phyloP scores from a whole-genome alignment of 2,888 invertebrate species.

The Sinohyriopsis cumingii region DNA sequence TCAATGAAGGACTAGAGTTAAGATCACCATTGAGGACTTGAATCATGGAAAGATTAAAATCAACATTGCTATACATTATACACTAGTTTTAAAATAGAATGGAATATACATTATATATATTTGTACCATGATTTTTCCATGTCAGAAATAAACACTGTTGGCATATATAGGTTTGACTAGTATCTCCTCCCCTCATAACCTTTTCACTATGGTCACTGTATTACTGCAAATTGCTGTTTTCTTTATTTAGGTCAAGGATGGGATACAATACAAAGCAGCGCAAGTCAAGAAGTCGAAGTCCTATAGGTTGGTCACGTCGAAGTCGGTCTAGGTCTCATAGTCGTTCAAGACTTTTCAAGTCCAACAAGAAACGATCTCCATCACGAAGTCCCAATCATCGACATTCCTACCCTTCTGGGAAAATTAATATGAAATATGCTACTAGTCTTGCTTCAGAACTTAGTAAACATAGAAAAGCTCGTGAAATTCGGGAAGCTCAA shows the following conservation, averaged over 20 bases:
- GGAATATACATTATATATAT: no score
- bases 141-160: no score
- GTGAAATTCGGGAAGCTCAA: conserved; percentile 72
- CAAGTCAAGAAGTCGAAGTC: conserved; percentile 44
- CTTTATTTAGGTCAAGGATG: conserved; percentile 30
- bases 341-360: conserved; percentile 38
- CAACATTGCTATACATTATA: no score
- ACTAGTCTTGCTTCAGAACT: conserved; percentile 69
- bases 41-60: no score
- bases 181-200: no score
- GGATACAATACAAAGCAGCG: conserved; percentile 28
- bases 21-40: no score
- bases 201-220: no score
- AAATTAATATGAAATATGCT: conserved; percentile 59
- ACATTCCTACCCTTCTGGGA: conserved; percentile 27
- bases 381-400: conserved; percentile 37
- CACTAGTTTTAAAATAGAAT: no score
- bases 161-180: no score
- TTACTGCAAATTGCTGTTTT: background rate
- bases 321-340: conserved; percentile 48
- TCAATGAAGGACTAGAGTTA: no score
- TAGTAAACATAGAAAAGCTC: conserved; percentile 65
- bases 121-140: no score
- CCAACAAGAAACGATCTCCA: conserved; percentile 31
- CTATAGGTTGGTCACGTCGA: conserved; percentile 31